A percentile compares a stretch with the other conserved stretches of the same genome.
Conservation (phyloP, 37 sponge, comb jelly and placozoan species). For the Diacarnus erythraeanus region DNA sequence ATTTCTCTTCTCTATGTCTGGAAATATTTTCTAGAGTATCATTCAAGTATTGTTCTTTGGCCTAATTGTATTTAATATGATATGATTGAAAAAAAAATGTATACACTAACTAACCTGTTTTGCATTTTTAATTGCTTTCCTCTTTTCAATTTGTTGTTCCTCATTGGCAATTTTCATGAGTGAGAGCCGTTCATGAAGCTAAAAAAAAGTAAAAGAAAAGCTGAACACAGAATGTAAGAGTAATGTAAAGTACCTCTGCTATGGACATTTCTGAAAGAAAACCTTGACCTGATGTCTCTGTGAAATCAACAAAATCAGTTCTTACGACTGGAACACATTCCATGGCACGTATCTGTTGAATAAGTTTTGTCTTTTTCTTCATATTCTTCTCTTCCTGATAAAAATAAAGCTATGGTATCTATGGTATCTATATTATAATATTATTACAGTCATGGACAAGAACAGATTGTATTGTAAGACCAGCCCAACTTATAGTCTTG, state of each 20-base stretch:
- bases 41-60: slow-evolving; percentile 61
- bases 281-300: slow-evolving; percentile 85
- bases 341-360: slow-evolving; percentile 93
- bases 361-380: slow-evolving; percentile 87
- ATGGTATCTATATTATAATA: no score
- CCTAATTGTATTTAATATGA: slow-evolving; percentile 18
- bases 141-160: slow-evolving; percentile 81
- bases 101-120: slow-evolving; percentile 59
- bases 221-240: background rate
- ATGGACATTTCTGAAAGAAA: slow-evolving; percentile 95
- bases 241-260: slow-evolving; percentile 67
- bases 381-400: slow-evolving; percentile 87
- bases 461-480: no score
- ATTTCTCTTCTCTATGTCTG: slow-evolving; percentile 54
- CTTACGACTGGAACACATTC: slow-evolving; percentile 86
- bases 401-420: no score
- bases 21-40: slow-evolving; percentile 50
- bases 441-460: no score
- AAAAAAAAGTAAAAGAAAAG: background rate
- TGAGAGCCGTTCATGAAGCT: slow-evolving; percentile 83
- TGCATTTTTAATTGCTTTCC: slow-evolving; percentile 76
- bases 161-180: slow-evolving; percentile 74
- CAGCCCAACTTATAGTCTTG: no score
- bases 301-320: slow-evolving; percentile 89
- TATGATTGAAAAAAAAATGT: background rate